These are phyloP conservation scores for Vireo griseus DNA, from an alignment of 2,797 vertebrate genomes.

Conservation along the genomic window DNA sequence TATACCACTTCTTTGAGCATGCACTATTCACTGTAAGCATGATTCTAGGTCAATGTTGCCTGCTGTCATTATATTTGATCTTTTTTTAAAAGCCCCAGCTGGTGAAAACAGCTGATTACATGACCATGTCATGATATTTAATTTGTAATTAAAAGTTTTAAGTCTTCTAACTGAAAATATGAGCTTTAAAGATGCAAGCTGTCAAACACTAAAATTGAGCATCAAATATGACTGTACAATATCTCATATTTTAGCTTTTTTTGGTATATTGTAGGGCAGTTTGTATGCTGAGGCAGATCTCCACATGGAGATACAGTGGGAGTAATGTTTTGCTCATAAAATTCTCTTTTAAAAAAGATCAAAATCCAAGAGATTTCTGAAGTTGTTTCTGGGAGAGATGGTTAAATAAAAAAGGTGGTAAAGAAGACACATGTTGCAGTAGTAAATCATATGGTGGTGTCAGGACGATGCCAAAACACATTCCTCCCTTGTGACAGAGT, in stretches of 20 bases:
- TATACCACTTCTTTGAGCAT: not conserved
- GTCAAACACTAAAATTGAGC: not conserved
- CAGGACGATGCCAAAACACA: not conserved
- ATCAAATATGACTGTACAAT: not conserved
- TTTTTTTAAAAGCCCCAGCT: not conserved
- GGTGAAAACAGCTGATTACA: not conserved
- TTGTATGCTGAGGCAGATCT: not conserved
- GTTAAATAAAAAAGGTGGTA: not conserved
- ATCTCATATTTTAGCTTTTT: not conserved
- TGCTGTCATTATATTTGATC: not conserved
- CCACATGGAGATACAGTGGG: not conserved
- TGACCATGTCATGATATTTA: not conserved
- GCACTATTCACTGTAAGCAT: not conserved
- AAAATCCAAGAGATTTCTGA: not conserved
- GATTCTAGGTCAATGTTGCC: conserved; percentile 6
- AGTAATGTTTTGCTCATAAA: not conserved
- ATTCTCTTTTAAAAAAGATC: not conserved
- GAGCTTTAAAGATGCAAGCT: not conserved
- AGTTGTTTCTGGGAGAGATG: not conserved
- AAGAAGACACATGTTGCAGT: not conserved
- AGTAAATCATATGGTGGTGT: not conserved
- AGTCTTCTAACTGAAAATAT: not conserved
- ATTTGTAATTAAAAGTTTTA: not conserved
- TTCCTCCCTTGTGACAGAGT: not conserved
- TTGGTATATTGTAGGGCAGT: rapidly evolving